These are phyloP conservation scores for Petromus typicus DNA, from an alignment of 2,113 vertebrate species.

Conservation along the genomic window DNA sequence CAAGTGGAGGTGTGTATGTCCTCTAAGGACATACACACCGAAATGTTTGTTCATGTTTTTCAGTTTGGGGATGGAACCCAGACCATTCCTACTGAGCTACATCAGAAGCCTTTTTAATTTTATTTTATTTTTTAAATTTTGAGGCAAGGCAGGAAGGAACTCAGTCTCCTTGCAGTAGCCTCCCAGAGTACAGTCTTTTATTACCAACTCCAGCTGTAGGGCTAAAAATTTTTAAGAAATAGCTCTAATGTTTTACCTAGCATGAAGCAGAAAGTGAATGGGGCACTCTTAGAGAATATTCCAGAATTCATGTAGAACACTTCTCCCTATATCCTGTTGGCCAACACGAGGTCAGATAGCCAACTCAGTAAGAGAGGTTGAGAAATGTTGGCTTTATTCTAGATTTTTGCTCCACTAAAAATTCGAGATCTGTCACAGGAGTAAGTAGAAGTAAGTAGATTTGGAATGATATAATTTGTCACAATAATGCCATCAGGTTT, in stretches of 20 bases:
- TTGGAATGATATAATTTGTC: not conserved
- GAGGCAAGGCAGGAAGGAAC: not conserved
- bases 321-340: not conserved
- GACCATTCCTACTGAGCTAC: not conserved
- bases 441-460: not conserved
- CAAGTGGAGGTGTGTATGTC: not conserved
- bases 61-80: not conserved
- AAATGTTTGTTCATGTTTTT: no score
- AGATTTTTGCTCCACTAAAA: not conserved
- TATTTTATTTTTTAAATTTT: not conserved
- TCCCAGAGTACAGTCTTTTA: not conserved
- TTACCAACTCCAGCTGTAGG: not conserved
- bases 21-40: no score
- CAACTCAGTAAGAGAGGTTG: not conserved
- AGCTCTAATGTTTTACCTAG: not conserved
- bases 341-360: not conserved
- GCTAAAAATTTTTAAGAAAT: not conserved
- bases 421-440: not conserved
- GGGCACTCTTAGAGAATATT: not conserved
- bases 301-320: not conserved
- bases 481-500: not conserved
- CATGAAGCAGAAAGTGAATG: constrained; percentile 20
- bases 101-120: not conserved
- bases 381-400: not conserved
- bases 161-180: no score